These are phyloP conservation scores for Sarcoramphus papa DNA, from an alignment of 2,797 vertebrate species.

Conservation along the genomic window DNA sequence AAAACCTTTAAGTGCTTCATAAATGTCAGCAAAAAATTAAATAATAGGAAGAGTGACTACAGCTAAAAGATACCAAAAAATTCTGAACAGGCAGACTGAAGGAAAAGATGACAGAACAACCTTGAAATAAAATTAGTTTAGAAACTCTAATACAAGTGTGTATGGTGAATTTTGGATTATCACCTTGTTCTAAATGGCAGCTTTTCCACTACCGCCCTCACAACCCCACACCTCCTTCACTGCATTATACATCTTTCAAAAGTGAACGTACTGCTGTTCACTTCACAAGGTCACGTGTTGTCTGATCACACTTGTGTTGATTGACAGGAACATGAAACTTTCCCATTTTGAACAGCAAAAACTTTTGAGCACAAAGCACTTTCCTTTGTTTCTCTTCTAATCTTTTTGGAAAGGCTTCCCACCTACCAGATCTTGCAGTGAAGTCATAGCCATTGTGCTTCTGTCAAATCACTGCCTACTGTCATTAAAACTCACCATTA, in stretches of 20 bases:
- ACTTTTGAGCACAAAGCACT: neutral
- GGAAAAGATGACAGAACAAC: neutral
- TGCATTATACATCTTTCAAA: neutral
- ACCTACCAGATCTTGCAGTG: neutral
- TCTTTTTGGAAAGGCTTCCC: neutral
- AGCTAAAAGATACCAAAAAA: neutral
- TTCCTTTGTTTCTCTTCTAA: neutral
- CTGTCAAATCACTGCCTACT: slow-evolving; percentile 10
- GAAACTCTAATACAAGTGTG: neutral
- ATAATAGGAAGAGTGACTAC: neutral
- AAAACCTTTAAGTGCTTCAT: neutral
- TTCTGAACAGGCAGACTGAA: neutral
- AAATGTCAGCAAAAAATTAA: neutral
- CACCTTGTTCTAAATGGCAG: neutral
- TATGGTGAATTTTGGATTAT: neutral
- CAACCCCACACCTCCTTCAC: neutral
- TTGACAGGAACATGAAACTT: neutral
- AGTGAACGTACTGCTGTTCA: neutral
- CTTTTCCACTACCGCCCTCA: neutral
- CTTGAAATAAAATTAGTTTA: neutral
- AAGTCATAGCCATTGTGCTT: neutral
- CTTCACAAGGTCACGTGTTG: neutral
- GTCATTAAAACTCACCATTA: slow-evolving; percentile 2
- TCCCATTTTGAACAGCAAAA: neutral
- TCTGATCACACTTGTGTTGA: neutral